phyloP scores from a whole-genome alignment of 2,888 invertebrate species.

The Chironomus riparius region DNA sequence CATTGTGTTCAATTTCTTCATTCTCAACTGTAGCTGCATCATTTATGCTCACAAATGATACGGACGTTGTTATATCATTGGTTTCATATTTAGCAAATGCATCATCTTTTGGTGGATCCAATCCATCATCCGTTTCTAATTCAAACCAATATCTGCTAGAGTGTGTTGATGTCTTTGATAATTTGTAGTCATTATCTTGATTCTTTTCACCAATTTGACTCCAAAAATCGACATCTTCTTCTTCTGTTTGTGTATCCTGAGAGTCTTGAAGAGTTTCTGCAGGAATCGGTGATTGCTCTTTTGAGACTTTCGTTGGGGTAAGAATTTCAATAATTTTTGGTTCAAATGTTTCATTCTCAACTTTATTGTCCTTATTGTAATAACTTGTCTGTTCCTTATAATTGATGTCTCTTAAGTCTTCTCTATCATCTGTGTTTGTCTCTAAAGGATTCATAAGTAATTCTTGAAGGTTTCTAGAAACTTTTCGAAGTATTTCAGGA shows the following conservation, averaged over 20 bases:
- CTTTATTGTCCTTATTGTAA: not conserved
- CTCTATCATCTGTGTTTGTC: not conserved
- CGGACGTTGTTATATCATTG: not conserved
- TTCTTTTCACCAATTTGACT: slow-evolving; percentile 12
- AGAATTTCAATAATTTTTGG: not conserved
- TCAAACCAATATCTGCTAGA: slow-evolving; percentile 27
- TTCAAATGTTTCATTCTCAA: not conserved
- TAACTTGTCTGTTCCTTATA: not conserved
- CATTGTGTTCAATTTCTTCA: slow-evolving; percentile 11
- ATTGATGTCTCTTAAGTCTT: not conserved
- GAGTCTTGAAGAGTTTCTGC: not conserved
- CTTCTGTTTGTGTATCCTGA: not conserved
- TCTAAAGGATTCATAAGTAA: not conserved
- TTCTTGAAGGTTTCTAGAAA: not conserved
- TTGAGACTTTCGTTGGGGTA: not conserved
- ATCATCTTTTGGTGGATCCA: slow-evolving; percentile 28
- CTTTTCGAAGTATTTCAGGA: too few relatives aligned
- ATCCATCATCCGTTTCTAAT: slow-evolving; percentile 20
- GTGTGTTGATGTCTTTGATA: not conserved
- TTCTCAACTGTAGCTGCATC: slow-evolving; percentile 28
- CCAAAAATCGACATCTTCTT: slow-evolving; percentile 22
- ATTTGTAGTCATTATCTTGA: slow-evolving; percentile 15
- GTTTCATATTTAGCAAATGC: slow-evolving; percentile 8
- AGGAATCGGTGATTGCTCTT: not conserved
- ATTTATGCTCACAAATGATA: slow-evolving; percentile 12